phyloP scores from a whole-genome alignment of 2,113 vertebrate species.

The Alexandromys fortis region DNA sequence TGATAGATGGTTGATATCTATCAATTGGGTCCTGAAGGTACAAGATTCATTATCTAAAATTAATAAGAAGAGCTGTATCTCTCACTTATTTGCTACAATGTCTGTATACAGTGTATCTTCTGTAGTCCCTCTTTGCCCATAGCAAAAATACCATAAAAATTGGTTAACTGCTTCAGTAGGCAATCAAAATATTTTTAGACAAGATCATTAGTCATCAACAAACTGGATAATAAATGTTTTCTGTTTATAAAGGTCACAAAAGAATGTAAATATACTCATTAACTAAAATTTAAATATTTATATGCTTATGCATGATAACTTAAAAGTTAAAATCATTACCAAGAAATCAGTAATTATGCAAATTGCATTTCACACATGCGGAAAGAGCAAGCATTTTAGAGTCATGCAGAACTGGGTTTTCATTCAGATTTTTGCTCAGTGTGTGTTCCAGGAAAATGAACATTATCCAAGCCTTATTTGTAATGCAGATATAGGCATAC shows the following conservation, averaged over 20 bases:
- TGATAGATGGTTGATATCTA: not conserved
- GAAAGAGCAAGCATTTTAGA: constrained; percentile 29
- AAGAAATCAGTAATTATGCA: constrained; percentile 35
- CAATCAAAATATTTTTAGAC: constrained; percentile 50
- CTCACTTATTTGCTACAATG: not conserved
- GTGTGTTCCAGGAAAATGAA: constrained; percentile 31
- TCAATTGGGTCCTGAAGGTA: not conserved
- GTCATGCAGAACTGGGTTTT: constrained; percentile 7
- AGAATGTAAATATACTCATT: constrained; percentile 26
- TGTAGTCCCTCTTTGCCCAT: not conserved
- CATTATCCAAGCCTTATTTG: not conserved
- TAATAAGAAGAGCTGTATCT: not conserved
- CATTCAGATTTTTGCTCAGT: constrained; percentile 10
- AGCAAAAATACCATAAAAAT: not conserved
- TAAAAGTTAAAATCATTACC: constrained; percentile 23
- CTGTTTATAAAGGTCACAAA: constrained; percentile 35
- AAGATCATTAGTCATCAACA: constrained; percentile 9
- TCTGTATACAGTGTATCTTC: not conserved
- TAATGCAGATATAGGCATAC: not conserved
- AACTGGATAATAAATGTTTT: constrained; percentile 37
- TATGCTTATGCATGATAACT: constrained; percentile 32
- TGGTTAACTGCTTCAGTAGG: not conserved
- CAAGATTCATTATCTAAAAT: not conserved
- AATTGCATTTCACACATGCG: not conserved
- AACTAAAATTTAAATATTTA: constrained; percentile 40